Evolutionary conservation across 2,888 invertebrate genomes (phyloP), one percentile per base, ranked within the genome.

Genomic region (Lasioglossum pauxillum): DNA sequence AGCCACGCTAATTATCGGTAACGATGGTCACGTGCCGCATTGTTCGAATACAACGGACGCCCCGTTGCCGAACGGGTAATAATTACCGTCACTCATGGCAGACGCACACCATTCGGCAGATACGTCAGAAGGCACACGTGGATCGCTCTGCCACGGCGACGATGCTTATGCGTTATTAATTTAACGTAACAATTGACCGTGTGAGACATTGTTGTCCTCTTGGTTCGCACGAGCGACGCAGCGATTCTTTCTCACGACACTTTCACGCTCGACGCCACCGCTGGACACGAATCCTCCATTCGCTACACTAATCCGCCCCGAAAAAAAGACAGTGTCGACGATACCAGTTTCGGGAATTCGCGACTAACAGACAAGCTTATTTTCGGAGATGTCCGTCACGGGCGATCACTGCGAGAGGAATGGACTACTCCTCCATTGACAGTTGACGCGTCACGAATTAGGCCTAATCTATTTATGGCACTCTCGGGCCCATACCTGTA

Each of bases 221-320:
- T 19, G 74, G 89, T 89, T 89, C 89, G 88, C 89, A 89, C 89
- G 89, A 89, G 67, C 67, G 23, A 80, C 83, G 69, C 75, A 75
- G 64, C 78, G 35, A 75, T 71, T 83, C 84, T 84, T 86, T 89
- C 89, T 88, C 89, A 89, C 89, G 89, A 76, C 89, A 89, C 87
- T 89, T 87, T 31, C 64, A 75, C 80, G 46, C 14, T 53, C 72
- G 46, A 64, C 60, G 74, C 53, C 53, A 78, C 85, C 77, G 77
- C 27, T 53, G n/a, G 49, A 74, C 67, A 31, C 84, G 57, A 71
- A 64, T 84, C 71, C 64, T 75, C 16, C n/a, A 10, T 79, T 73
- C 44, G 12, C 27, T 16, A 41, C 5, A 2, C 41, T 23, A 67
- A 35, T 35, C 19, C 35, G 35, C 35, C 67, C 53, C 23, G 8